Percentiles rank a stretch among this genome's conserved stretches.
These are phyloP conservation scores for Himalopsyche japonica DNA, from an alignment of 2,888 invertebrate genomes.

Conservation along the genomic window DNA sequence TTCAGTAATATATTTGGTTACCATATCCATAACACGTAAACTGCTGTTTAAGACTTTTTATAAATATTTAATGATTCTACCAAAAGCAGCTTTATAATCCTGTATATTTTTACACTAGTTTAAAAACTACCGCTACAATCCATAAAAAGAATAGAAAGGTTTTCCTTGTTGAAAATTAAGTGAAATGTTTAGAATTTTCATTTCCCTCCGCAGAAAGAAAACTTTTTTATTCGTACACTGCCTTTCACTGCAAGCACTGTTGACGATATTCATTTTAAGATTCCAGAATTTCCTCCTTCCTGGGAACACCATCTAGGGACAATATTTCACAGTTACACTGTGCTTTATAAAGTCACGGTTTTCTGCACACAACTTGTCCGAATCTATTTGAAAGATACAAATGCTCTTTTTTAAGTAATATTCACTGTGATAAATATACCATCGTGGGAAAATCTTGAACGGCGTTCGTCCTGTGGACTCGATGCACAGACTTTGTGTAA, in stretches of 20 bases:
- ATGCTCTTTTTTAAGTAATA: not conserved
- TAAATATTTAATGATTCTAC: not conserved
- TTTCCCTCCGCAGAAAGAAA: not conserved
- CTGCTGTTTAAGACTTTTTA: not conserved
- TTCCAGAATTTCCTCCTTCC: not conserved
- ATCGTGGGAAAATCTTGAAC: not conserved
- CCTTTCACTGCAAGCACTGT: not conserved
- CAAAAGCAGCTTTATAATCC: not conserved
- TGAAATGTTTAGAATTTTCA: not conserved
- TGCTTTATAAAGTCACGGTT: not conserved
- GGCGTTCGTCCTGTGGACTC: not conserved
- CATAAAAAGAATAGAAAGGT: not conserved
- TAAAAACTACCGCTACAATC: not conserved
- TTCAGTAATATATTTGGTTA: too few relatives aligned
- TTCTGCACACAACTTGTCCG: not conserved
- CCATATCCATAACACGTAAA: too few relatives aligned
- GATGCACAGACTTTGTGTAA: not conserved
- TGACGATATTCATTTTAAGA: not conserved
- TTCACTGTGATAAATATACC: not conserved
- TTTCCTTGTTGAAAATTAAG: not conserved
- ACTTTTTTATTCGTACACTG: not conserved
- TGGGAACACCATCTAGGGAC: not conserved
- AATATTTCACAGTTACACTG: not conserved
- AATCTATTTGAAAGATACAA: not conserved
- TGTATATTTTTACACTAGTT: not conserved